Conservation (phyloP, 2,113 vertebrate genomes). For the Anolis sagrei region DNA sequence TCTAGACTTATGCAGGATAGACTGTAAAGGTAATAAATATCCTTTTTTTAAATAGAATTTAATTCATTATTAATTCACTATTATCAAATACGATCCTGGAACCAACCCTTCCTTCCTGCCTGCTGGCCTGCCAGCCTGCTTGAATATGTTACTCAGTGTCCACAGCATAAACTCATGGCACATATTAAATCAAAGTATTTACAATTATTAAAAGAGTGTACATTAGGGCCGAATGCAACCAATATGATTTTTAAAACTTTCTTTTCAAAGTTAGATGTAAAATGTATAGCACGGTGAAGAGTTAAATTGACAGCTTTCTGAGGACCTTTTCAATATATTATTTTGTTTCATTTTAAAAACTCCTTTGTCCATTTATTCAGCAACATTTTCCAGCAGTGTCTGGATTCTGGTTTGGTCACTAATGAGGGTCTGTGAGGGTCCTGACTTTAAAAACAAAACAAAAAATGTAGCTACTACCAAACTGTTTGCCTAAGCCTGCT, state of each 20-base stretch:
- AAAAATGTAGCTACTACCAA: neutral
- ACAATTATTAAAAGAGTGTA: neutral
- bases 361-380: neutral
- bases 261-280: neutral
- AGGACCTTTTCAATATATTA: neutral
- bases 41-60: too few relatives aligned
- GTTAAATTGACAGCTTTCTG: neutral
- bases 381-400: neutral
- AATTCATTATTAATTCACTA: too few relatives aligned
- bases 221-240: neutral
- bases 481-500: accelerated
- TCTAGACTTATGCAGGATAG: too few relatives aligned
- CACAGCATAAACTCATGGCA: too few relatives aligned
- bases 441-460: neutral
- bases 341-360: neutral
- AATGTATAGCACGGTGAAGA: neutral
- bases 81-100: too few relatives aligned
- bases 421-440: neutral
- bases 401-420: neutral
- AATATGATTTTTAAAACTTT: neutral
- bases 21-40: too few relatives aligned
- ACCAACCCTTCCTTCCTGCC: too few relatives aligned
- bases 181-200: too few relatives aligned
- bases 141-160: too few relatives aligned
- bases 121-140: too few relatives aligned